Base-by-base conservation (phyloP, 2,113 vertebrate genomes). In the Myotis davidii region DNA sequence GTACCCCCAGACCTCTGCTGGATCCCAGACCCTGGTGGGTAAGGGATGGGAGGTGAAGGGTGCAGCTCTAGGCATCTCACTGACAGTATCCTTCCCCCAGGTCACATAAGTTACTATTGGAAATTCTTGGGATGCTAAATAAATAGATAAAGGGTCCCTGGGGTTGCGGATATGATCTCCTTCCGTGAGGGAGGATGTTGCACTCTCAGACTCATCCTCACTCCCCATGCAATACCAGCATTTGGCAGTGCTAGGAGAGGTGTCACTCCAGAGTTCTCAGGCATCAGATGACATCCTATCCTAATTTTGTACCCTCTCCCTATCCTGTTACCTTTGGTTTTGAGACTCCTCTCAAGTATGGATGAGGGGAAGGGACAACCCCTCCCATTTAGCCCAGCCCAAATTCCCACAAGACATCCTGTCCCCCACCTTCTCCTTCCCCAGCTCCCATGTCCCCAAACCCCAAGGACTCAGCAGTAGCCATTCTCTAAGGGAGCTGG, bases 321-420 rank as follows among this genome's bases (percentile, higher is more conserved):
- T 77, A 25, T 83, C 67, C 73, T 88, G 17, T 84, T 83, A 77
- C 95, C 94, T 97, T 94, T 96, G 92, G 93, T 94, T 96, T 95
- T 95, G 74, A 96, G 78, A 87, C 48, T 79, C 79, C 74, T 94
- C 52, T 70, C 70, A 77, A 85, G 74, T 45, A 61, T 79, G 85
- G 87, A 89, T 74, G 85, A 84, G 25, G 70, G 89, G 21, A 72
- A 89, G 56, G 87, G 84, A 88, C 64, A 92, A 59, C 74, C 25
- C 72, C 73, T 89, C 64, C 65, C 65, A 32, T 37, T 90, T 74
- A 92, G 87, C 81, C 59, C 74, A 96, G 70, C 90, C 50, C 52
- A 78, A 90, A 54, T 83, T 32, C 50, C 74, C 50, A 72, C 25
- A 50, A 88, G 85, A 95, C 59, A 59, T 77, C 90, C 79, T 45